A percentile compares a stretch with the other conserved stretches of the same genome.
phyloP scores from a whole-genome alignment of 2,113 vertebrate genomes.

The Pholis gunnellus region DNA sequence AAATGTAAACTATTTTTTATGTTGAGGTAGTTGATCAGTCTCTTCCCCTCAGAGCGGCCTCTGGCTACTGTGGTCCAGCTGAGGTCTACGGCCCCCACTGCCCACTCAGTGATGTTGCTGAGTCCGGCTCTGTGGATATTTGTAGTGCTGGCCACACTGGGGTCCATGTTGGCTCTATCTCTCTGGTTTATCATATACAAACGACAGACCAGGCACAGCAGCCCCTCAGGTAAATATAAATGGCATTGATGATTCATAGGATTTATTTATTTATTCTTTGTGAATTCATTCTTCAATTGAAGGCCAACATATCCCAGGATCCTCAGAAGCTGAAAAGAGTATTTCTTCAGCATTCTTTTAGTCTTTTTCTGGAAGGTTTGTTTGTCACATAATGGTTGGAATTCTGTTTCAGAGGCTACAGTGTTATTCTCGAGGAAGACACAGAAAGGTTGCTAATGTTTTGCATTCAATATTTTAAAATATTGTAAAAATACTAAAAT shows the following conservation, averaged over 20 bases:
- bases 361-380: not conserved
- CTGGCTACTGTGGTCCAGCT: not conserved
- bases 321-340: not conserved
- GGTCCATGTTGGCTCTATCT: slow-evolving; percentile 69
- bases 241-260: not conserved
- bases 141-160: slow-evolving; percentile 54
- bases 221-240: slow-evolving; percentile 52
- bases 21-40: not conserved
- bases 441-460: not conserved
- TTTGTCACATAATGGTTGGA: not conserved
- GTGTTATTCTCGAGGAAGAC: not conserved
- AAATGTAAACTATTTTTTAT: not conserved
- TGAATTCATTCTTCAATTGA: not conserved
- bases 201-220: slow-evolving; percentile 37
- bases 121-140: slow-evolving; percentile 67
- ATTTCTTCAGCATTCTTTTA: not conserved
- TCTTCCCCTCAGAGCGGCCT: slow-evolving; percentile 40
- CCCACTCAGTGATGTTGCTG: not conserved
- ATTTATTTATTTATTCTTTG: not conserved
- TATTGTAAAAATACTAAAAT: not conserved
- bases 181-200: slow-evolving; percentile 78
- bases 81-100: not conserved
- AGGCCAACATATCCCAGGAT: not conserved
- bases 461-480: not conserved
- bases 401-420: not conserved